These are phyloP conservation scores for Amblyornis subalaris DNA, from an alignment of 2,113 vertebrate genomes.

Conservation along the genomic window DNA sequence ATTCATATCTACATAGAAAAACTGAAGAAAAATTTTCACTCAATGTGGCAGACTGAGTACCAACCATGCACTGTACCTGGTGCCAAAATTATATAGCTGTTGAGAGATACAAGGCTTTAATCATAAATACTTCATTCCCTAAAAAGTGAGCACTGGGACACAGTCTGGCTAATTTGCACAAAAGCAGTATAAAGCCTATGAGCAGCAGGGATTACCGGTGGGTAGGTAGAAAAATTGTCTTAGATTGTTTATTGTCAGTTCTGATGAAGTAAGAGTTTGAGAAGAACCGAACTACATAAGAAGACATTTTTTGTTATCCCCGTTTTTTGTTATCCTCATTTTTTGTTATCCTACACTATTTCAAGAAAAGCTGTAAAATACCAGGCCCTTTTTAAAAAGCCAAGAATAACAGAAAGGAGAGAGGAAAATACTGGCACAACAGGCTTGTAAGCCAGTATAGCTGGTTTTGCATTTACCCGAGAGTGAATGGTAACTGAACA, in stretches of 20 bases:
- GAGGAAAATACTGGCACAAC: neutral
- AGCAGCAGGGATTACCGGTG: neutral
- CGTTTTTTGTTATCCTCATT: neutral
- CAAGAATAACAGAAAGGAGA: neutral
- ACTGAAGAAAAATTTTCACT: neutral
- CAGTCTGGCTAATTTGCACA: neutral
- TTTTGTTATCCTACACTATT: neutral
- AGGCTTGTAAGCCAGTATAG: neutral
- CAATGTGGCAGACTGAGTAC: neutral
- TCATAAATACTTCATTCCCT: neutral
- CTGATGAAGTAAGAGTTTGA: constrained; percentile 29
- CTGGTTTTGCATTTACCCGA: neutral
- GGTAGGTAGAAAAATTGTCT: neutral
- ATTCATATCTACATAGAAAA: neutral
- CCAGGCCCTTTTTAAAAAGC: neutral
- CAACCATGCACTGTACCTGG: neutral
- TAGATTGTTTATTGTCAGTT: neutral
- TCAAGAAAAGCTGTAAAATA: neutral
- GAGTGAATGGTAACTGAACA: neutral
- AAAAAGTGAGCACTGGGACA: neutral
- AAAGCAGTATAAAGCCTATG: neutral
- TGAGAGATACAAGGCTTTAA: neutral
- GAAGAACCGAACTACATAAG: neutral
- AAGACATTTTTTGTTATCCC: neutral
- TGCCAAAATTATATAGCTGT: neutral